These are phyloP conservation scores for Goniozus legneri DNA, from an alignment of 1,140 invertebrate genomes.

Conservation along the genomic window DNA sequence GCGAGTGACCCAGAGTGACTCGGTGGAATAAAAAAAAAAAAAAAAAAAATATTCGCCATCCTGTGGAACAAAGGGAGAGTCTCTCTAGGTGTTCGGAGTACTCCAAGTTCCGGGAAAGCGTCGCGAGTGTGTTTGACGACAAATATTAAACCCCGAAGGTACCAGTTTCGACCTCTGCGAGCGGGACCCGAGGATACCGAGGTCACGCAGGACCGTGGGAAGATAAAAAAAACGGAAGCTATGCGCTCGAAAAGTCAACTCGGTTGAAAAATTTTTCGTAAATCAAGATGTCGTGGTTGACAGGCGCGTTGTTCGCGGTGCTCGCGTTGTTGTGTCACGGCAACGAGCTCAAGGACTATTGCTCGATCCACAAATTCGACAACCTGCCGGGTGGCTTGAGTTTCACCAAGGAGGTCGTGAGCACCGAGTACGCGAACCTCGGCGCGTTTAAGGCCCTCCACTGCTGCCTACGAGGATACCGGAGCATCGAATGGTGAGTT, in stretches of 20 bases:
- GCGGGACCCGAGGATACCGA: not conserved
- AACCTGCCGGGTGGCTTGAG: slow-evolving; percentile 52
- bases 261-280: no score
- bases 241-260: no score
- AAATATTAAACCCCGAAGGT: slow-evolving; percentile 17
- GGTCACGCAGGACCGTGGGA: no score
- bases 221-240: no score
- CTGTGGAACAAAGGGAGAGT: no score
- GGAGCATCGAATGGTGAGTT: slow-evolving; percentile 74
- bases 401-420: slow-evolving; percentile 68
- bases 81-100: no score
- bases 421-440: slow-evolving; percentile 63
- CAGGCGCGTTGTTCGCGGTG: no score
- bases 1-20: slow-evolving; percentile 2
- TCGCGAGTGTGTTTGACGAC: slow-evolving; percentile 26
- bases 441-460: slow-evolving; percentile 70
- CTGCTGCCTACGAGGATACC: slow-evolving; percentile 70
- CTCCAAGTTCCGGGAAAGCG: no score
- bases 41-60: no score
- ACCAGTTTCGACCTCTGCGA: not conserved
- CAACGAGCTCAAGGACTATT: slow-evolving; percentile 49
- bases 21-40: slow-evolving; percentile 4
- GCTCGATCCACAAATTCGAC: slow-evolving; percentile 44
- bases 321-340: slow-evolving; percentile 20
- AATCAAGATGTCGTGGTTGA: no score